Percentiles rank a stretch among this genome's conserved stretches.
Evolutionary conservation across 2,797 vertebrate species (phyloP).

Genomic region (Heterohyrax brucei): DNA sequence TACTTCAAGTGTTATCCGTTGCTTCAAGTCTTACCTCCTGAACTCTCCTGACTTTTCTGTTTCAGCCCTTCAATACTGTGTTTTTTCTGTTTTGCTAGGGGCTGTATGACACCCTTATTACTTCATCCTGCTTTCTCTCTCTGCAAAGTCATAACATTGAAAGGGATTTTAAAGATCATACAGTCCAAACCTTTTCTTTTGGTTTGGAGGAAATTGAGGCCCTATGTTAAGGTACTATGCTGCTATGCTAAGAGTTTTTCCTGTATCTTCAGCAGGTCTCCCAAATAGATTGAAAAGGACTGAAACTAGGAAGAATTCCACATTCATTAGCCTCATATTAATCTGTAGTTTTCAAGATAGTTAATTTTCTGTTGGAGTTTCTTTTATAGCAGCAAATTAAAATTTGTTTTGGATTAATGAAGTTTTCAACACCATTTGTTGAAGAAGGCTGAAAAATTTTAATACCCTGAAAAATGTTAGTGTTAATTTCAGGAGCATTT

Average conservation of each 20-base stretch:
- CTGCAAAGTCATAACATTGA: conserved; percentile 77
- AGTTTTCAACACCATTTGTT: conserved; percentile 30
- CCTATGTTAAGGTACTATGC: conserved; percentile 71
- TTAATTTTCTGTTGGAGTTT: conserved; percentile 50
- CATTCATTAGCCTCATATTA: background rate
- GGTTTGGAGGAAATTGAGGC: conserved; percentile 72
- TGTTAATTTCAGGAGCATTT: conserved; percentile 30
- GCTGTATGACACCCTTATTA: conserved; percentile 33
- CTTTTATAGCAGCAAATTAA: conserved; percentile 57
- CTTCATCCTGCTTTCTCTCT: conserved; percentile 77
- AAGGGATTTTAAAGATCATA: conserved; percentile 77
- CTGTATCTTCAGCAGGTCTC: conserved; percentile 53
- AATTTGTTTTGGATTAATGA: conserved; percentile 23
- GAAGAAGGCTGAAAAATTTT: conserved; percentile 21
- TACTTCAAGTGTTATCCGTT: background rate
- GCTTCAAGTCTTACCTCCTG: conserved; percentile 31
- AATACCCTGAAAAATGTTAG: background rate
- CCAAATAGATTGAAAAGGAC: conserved; percentile 58
- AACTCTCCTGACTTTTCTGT: conserved; percentile 25
- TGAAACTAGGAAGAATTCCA: conserved; percentile 52
- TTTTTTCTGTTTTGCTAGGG: conserved; percentile 32
- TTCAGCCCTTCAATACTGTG: conserved; percentile 9
- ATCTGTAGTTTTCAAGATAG: conserved; percentile 4
- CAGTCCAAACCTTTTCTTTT: conserved; percentile 78
- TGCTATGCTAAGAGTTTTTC: conserved; percentile 62